These are phyloP conservation scores for Rhabdornis inornatus DNA, from an alignment of 2,113 vertebrate genomes.

Conservation along the genomic window DNA sequence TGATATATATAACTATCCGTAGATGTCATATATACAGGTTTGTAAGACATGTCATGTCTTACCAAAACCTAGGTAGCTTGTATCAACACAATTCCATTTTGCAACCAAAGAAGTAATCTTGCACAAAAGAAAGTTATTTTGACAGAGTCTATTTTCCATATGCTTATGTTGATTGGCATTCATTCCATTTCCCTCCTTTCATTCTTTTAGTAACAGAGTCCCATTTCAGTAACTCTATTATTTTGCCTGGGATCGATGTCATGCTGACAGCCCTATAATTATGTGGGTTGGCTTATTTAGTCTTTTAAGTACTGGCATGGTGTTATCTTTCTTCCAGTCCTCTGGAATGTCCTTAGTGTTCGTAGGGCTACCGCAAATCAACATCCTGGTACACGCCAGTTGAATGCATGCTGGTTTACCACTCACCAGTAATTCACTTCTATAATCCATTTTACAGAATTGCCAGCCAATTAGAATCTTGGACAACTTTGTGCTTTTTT, in stretches of 20 bases:
- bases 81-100: neutral
- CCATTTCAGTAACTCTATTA: neutral
- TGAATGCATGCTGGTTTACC: neutral
- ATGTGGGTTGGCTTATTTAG: neutral
- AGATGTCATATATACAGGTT: neutral
- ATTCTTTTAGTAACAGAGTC: neutral
- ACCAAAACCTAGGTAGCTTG: neutral
- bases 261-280: slow-evolving; percentile 25
- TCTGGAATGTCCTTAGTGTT: neutral
- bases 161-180: neutral
- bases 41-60: neutral
- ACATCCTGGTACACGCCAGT: neutral
- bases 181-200: neutral
- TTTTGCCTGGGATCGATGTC: neutral
- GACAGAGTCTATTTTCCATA: neutral
- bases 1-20: neutral
- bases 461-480: neutral
- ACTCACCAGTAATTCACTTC: neutral
- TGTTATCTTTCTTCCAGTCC: slow-evolving; percentile 1
- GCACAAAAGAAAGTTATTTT: slow-evolving; percentile 32
- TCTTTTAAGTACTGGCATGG: neutral
- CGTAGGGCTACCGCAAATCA: neutral
- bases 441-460: neutral
- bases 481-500: neutral
- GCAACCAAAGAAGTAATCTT: neutral